These are phyloP conservation scores for Clupea harengus DNA, from an alignment of 2,113 vertebrate species.

Conservation along the genomic window DNA sequence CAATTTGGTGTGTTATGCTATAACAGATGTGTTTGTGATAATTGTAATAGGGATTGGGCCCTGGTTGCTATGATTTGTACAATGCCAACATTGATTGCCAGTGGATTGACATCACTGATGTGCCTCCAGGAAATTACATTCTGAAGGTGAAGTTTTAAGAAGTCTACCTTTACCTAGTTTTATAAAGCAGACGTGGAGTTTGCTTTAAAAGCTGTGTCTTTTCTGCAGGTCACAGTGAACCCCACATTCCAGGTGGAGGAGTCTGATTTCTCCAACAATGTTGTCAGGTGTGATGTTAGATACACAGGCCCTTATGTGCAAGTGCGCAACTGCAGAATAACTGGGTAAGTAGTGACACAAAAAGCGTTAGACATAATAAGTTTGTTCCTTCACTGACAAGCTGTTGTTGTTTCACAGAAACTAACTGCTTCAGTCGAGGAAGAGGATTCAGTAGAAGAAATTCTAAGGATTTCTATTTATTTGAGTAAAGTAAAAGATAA, in stretches of 20 bases:
- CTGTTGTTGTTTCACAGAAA: slow-evolving; percentile 19
- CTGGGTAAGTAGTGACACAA: slow-evolving; percentile 54
- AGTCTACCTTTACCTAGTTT: not conserved
- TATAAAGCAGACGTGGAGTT: not conserved
- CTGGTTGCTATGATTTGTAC: slow-evolving; percentile 79
- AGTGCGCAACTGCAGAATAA: slow-evolving; percentile 72
- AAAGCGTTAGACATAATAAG: not conserved
- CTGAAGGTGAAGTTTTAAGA: slow-evolving; percentile 62
- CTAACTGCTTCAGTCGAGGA: not conserved
- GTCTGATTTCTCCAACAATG: slow-evolving; percentile 77
- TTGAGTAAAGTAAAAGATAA: not conserved
- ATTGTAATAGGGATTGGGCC: slow-evolving; percentile 70
- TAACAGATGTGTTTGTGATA: not conserved
- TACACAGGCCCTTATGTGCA: slow-evolving; percentile 74
- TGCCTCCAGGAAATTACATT: slow-evolving; percentile 74
- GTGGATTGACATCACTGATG: slow-evolving; percentile 80
- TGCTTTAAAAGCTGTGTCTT: not conserved
- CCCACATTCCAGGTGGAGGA: slow-evolving; percentile 73
- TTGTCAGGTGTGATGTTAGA: slow-evolving; percentile 69
- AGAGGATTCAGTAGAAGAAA: not conserved
- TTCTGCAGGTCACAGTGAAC: slow-evolving; percentile 74
- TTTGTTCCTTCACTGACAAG: not conserved
- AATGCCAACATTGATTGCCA: slow-evolving; percentile 81
- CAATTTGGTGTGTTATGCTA: not conserved
- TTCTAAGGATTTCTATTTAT: slow-evolving; percentile 11